phyloP scores from a whole-genome alignment of 1,140 invertebrate genomes.

The Phortica variegata region DNA sequence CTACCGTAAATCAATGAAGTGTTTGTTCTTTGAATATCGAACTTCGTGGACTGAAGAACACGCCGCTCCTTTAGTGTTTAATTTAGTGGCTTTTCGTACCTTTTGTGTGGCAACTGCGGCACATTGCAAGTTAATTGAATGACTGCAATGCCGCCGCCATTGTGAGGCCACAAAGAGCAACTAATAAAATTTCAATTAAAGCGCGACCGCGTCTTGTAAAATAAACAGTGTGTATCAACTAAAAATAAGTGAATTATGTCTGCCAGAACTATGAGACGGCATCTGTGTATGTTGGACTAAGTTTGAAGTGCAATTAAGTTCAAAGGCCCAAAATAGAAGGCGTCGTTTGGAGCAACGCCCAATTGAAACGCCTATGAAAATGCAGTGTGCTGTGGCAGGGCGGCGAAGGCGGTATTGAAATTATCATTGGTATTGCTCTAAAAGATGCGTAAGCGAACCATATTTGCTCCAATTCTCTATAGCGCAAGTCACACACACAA shows the following conservation, averaged over 20 bases:
- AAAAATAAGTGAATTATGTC: slow-evolving; percentile 2
- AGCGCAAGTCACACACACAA: no score
- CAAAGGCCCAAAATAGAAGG: slow-evolving; percentile 21
- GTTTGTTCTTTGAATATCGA: no score
- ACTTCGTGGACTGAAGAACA: no score
- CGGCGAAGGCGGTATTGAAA: not conserved
- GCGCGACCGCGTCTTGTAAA: not conserved
- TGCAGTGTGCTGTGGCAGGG: slow-evolving; percentile 17
- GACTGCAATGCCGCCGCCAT: slow-evolving; percentile 22
- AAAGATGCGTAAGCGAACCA: slow-evolving; percentile 29
- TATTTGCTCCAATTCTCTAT: slow-evolving; percentile 48
- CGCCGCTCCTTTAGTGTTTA: not conserved
- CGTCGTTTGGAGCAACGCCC: slow-evolving; percentile 23
- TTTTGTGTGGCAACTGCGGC: slow-evolving; percentile 14
- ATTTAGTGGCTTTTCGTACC: not conserved
- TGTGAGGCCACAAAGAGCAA: slow-evolving; percentile 11
- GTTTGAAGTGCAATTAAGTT: no score
- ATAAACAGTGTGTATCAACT: slow-evolving; percentile 24
- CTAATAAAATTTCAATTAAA: slow-evolving; percentile 52
- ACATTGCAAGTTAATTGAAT: slow-evolving; percentile 42
- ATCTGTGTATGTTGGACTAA: not conserved
- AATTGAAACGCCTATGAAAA: slow-evolving; percentile 13
- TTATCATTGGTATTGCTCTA: not conserved
- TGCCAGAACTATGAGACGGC: not conserved
- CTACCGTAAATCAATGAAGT: no score